Base-by-base conservation (phyloP, 2,113 vertebrate species). In the Calypte anna region DNA sequence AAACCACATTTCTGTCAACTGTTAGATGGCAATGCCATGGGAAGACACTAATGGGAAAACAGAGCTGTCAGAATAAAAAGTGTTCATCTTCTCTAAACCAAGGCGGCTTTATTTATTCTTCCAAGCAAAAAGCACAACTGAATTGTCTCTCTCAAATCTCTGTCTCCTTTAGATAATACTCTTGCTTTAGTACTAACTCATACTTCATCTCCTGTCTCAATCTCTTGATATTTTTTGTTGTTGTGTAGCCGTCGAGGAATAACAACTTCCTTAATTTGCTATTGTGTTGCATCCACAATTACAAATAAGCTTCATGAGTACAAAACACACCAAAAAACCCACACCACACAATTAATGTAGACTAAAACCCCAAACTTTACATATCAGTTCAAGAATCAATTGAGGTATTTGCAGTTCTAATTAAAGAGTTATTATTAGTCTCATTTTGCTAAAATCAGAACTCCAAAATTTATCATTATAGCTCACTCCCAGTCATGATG, bases 51-150 rank as follows among this genome's bases (percentile, higher is more conserved):
- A 93, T 90, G 51, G 74, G 68, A 95, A 91, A 95, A 75, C 43
- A 96, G 67, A 92, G 44, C 64, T 91, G 87, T 94, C 87, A 95
- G 63, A 88, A 95, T 77, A 90, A 94, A 89, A 89, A 70, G 7
- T 67, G 43, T 80, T 93, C 55, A 59, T 78, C 61, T 90, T 88
- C 63, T 91, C 20, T 78, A 83, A 93, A 91, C 31, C 55, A 86
- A 77, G 43, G 31, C 73, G 15, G 53, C 59, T 88, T 90, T 94
- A 70, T 90, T 90, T 96, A 67, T 93, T 91, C 68, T 95, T 88
- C 48, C 73, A 83, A 90, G 57, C 28, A 92, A 83, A 63, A 90
- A 33, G 73, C 38, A 77, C 85, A 94, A 74, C 64, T 88, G 78
- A 85, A 66, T 27, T 58, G 31, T 83, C 54, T 91, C 55, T 87